Conservation (phyloP, 2,888 invertebrate species). For the Alsophila aescularia region DNA sequence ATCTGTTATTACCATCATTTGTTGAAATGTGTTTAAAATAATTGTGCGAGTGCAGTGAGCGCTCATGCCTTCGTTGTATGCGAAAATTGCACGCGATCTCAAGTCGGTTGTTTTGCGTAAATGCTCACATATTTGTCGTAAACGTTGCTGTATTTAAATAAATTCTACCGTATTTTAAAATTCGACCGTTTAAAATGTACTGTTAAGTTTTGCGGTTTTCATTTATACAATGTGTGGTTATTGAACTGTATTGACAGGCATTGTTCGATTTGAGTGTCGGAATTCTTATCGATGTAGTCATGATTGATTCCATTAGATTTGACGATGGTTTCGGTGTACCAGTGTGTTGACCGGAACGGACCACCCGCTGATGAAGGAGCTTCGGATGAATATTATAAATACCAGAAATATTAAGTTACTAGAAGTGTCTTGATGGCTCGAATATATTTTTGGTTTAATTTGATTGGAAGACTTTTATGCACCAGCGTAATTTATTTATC, state of each 20-base stretch:
- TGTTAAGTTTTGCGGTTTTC: conserved; percentile 51
- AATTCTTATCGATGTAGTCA: conserved; percentile 65
- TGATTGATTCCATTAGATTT: conserved; percentile 79
- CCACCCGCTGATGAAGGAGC: conserved; percentile 72
- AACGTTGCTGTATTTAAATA: conserved; percentile 63
- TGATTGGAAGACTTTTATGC: conserved; percentile 4
- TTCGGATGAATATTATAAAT: conserved; percentile 51
- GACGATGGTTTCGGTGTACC: conserved; percentile 75
- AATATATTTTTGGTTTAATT: conserved; percentile 16
- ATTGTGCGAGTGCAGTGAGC: conserved; percentile 75
- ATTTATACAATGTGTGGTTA: conserved; percentile 1
- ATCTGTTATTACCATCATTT: conserved; percentile 82
- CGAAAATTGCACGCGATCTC: conserved; percentile 79
- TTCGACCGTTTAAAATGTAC: conserved; percentile 50
- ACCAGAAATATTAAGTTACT: conserved; percentile 46
- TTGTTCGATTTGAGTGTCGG: conserved; percentile 43
- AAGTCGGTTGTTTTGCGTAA: conserved; percentile 71
- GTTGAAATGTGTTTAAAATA: conserved; percentile 85
- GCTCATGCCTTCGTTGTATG: conserved; percentile 73
- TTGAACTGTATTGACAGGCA: conserved; percentile 22
- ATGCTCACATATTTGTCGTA: conserved; percentile 82
- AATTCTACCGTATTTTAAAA: conserved; percentile 49
- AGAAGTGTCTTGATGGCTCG: conserved; percentile 43
- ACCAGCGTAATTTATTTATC: background rate
- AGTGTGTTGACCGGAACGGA: conserved; percentile 73